These are phyloP conservation scores for Schizopygopsis pylzovi DNA, from an alignment of 2,797 vertebrate genomes.

Conservation along the genomic window DNA sequence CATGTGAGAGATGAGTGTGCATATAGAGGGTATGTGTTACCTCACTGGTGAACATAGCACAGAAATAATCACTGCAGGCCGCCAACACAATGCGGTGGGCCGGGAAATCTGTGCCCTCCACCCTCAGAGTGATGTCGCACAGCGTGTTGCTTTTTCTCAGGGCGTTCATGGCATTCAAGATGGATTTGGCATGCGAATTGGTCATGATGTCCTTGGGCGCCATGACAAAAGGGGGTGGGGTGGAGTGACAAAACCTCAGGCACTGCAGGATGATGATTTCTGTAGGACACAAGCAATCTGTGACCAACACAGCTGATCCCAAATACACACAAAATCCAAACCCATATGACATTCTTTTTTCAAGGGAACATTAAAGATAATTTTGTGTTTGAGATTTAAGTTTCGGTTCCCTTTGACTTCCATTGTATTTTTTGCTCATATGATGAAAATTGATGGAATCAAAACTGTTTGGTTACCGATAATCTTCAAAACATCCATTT, in stretches of 20 bases:
- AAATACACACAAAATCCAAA: background rate
- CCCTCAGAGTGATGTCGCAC: conserved; percentile 95
- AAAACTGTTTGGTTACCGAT: background rate
- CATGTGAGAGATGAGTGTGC: background rate
- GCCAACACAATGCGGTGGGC: conserved; percentile 96
- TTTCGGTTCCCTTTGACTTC: background rate
- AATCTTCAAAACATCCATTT: background rate
- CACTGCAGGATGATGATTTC: conserved; percentile 58
- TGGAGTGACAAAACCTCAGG: conserved; percentile 55
- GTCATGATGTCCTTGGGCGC: conserved; percentile 99
- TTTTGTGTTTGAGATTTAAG: background rate
- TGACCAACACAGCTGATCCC: background rate
- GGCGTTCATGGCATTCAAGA: conserved; percentile 97
- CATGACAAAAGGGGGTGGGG: conserved; percentile 76
- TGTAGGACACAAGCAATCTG: conserved; percentile 23
- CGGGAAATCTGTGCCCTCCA: conserved; percentile 94
- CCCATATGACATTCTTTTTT: background rate
- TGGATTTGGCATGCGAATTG: conserved; percentile 97
- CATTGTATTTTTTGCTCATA: background rate
- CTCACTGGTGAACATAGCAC: conserved; percentile 99
- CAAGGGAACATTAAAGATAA: background rate
- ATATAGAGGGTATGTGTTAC: conserved; percentile 71
- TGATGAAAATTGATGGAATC: background rate
- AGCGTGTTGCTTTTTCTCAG: conserved; percentile 97
- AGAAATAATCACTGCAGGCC: conserved; percentile 98